Evolutionary conservation across 2,888 invertebrate species (phyloP).

Genomic region (Lithosia quadra): DNA sequence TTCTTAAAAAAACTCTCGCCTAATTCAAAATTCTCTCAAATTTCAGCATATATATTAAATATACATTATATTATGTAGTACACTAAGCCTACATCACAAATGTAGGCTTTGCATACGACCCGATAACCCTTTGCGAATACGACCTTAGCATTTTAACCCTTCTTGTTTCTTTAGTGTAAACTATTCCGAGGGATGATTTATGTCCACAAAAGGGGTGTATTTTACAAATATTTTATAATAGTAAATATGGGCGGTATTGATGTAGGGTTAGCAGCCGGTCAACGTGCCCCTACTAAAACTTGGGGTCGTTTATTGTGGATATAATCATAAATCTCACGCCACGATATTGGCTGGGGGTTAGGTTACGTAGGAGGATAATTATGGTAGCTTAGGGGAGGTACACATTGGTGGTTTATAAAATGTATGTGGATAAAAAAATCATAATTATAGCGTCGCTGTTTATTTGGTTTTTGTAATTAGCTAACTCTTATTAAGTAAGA

Average conservation of each 20-base stretch:
- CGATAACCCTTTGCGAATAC: conserved; percentile 35
- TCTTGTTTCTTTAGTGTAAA: conserved; percentile 35
- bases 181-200: conserved; percentile 39
- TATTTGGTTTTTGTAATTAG: background rate
- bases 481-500: background rate
- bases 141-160: conserved; percentile 44
- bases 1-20: background rate
- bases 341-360: conserved; percentile 63
- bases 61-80: conserved; percentile 20
- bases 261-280: conserved; percentile 58
- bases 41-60: conserved; percentile 23
- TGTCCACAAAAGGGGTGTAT: conserved; percentile 42
- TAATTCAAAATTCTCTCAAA: background rate
- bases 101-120: conserved; percentile 8
- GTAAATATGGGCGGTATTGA: conserved; percentile 53
- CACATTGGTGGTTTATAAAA: conserved; percentile 29
- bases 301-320: conserved; percentile 64
- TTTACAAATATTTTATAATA: conserved; percentile 53
- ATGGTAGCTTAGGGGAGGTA: conserved; percentile 58
- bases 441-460: background rate
- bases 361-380: conserved; percentile 61
- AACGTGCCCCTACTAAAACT: conserved; percentile 61
- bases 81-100: conserved; percentile 33
- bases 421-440: conserved; percentile 12
- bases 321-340: conserved; percentile 69